Percentiles rank a stretch among this genome's conserved stretches.
phyloP scores from a whole-genome alignment of 2,888 invertebrate genomes.

The Serripes groenlandicus region DNA sequence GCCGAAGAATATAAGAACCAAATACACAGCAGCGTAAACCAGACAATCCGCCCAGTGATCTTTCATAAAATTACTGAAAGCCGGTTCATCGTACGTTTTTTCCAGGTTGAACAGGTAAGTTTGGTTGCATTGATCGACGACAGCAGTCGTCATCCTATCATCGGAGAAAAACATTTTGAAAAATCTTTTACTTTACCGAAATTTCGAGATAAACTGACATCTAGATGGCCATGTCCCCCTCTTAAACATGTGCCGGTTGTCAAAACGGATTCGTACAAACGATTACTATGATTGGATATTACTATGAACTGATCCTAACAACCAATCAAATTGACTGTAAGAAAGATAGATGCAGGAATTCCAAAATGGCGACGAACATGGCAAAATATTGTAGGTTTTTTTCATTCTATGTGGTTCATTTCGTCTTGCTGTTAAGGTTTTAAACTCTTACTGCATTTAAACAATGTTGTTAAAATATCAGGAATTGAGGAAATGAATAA shows the following conservation, averaged over 20 bases:
- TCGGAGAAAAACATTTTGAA: slow-evolving; percentile 3
- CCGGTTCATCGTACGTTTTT: slow-evolving; percentile 95
- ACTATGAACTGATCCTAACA: slow-evolving; percentile 50
- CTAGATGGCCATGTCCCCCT: background rate
- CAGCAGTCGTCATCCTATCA: slow-evolving; percentile 30
- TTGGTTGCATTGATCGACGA: slow-evolving; percentile 73
- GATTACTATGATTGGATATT: slow-evolving; percentile 51
- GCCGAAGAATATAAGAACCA: slow-evolving; percentile 97
- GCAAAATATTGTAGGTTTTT: background rate
- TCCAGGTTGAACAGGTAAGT: slow-evolving; percentile 96
- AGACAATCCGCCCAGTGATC: slow-evolving; percentile 98
- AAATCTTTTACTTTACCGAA: background rate
- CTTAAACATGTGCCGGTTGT: slow-evolving; percentile 51
- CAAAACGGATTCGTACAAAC: slow-evolving; percentile 47
- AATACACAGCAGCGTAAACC: slow-evolving; percentile 92
- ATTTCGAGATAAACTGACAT: background rate
- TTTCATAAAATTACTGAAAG: slow-evolving; percentile 97
- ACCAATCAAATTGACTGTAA: slow-evolving; percentile 50
- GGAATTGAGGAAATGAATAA: too few relatives aligned
- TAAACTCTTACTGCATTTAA: too few relatives aligned
- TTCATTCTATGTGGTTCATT: too few relatives aligned
- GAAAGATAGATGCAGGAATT: slow-evolving; percentile 2
- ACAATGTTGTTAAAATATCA: too few relatives aligned
- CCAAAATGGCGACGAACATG: slow-evolving; percentile 29
- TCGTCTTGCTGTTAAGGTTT: too few relatives aligned